Base-by-base conservation (phyloP, 2,797 vertebrate genomes). In the Poeciliopsis presidionis region DNA sequence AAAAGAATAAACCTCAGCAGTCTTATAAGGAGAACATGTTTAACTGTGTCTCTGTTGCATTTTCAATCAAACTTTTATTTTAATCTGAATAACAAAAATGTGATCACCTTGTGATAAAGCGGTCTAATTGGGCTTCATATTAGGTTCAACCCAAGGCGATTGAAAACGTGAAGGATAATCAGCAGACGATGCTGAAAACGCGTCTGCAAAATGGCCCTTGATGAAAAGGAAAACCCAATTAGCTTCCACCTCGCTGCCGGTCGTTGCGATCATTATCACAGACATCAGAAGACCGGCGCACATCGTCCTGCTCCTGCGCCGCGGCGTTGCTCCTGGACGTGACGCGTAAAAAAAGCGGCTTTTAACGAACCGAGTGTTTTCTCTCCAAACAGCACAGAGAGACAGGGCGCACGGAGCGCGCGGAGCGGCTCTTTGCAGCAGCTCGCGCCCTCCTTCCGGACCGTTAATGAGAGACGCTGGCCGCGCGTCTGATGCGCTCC, bases 321-420 rank as follows among this genome's bases (percentile, higher is more conserved):
- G 7, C 22, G 51, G 33, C 72, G 53, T 73, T 39, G 1, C 0
- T 20, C 25, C 20, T 51, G 46, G 3, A 36, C n/a, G 55, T 83
- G 57, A 13, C 84, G 61, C 80, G 78, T 86, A 59, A 80, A 33
- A 33, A 33, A 61, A 86, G 73, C 80, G 76, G 55, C 81, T 80
- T 78, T 84, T 74, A 74, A 12, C 69, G 39, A 67, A 73, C 81
- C 5, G 22, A 71, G 76, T 30, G 69, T 28, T 20, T 41, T 51
- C 33, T 1, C 65, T 49, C 51, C 36, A 30, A 82, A 74, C 78
- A 39, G 45, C 47, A 2, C 16, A 53, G 36, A 59, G 46, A 49
- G 22, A 0, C 6, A 20, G 47, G 7, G 45, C 76, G 28, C n/a
- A 5, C 0, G 0, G 63, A 74, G 69, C 76, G 28, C n/a, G 14